These are phyloP conservation scores for Pelodiscus sinensis DNA, from an alignment of 2,113 vertebrate species.

Conservation along the genomic window DNA sequence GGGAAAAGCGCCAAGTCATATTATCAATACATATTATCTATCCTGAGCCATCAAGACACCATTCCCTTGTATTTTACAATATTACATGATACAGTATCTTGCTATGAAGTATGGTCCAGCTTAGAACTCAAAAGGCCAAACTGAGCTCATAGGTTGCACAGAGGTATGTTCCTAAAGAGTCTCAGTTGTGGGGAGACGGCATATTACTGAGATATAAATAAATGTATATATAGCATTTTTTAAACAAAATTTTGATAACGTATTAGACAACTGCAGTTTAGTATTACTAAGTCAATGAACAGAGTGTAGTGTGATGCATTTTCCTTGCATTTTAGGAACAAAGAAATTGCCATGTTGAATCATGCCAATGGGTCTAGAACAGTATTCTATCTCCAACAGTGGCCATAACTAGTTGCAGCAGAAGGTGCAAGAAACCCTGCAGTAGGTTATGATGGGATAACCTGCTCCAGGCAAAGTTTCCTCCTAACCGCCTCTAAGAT, in stretches of 20 bases:
- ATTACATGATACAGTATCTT: not conserved
- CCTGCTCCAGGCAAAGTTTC: not conserved
- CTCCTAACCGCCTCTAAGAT: not conserved
- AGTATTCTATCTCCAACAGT: not conserved
- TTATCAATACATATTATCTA: not conserved
- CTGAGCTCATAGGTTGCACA: not conserved
- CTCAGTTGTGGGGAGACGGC: slow-evolving; percentile 35
- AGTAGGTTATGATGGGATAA: not conserved
- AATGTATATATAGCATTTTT: slow-evolving; percentile 24
- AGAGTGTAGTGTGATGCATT: not conserved
- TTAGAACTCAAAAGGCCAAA: not conserved
- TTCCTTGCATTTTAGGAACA: slow-evolving; percentile 37
- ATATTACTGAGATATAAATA: slow-evolving; percentile 49
- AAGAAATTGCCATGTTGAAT: slow-evolving; percentile 6
- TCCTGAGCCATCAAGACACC: not conserved
- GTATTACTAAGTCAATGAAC: slow-evolving; percentile 6
- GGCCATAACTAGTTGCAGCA: not conserved
- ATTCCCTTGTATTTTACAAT: not conserved
- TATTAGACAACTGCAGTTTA: not conserved
- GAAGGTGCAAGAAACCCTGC: not conserved
- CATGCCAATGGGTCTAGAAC: not conserved
- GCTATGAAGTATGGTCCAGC: rapidly evolving
- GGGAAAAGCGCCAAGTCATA: not conserved
- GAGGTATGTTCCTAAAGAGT: not conserved
- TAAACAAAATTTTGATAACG: not conserved